Conservation (phyloP, 53 echinoderm and acorn worm genomes). For the Apostichopus leukothele region DNA sequence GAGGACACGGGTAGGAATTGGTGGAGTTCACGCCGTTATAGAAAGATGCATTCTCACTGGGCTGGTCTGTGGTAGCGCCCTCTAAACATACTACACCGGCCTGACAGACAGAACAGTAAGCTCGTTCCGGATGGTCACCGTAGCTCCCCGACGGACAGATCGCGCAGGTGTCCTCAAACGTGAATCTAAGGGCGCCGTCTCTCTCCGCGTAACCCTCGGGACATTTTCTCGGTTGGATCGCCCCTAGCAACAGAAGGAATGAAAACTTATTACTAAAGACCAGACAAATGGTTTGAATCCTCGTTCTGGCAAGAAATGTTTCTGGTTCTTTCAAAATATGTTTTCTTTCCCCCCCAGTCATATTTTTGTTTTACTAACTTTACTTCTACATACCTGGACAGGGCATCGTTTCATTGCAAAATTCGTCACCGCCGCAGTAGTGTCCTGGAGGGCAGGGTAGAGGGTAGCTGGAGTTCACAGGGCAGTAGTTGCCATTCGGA, state of each 20-base stretch:
- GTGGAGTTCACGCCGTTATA: constrained; percentile 86
- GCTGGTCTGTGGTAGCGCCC: constrained; percentile 84
- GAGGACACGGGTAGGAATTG: constrained; percentile 92
- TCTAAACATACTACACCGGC: constrained; percentile 94
- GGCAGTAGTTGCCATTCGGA: constrained; percentile 93
- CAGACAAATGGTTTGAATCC: too few species aligned
- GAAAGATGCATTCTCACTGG: constrained; percentile 61
- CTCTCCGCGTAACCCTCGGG: constrained; percentile 90
- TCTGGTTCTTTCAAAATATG: background rate
- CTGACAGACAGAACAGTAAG: constrained; percentile 79
- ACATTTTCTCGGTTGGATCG: constrained; percentile 81
- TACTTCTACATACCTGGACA: constrained; percentile 63
- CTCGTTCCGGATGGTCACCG: constrained; percentile 82
- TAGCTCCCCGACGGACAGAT: constrained; percentile 90
- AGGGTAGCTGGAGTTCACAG: constrained; percentile 91
- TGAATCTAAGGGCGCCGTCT: constrained; percentile 72
- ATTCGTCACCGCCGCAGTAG: constrained; percentile 75
- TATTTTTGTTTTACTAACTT: background rate
- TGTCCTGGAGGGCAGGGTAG: constrained; percentile 86
- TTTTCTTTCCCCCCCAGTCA: background rate
- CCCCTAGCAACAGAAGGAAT: constrained; percentile 54
- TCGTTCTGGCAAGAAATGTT: background rate
- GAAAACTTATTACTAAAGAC: background rate
- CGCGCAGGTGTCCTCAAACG: constrained; percentile 89
- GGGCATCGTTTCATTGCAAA: constrained; percentile 63